Conservation (phyloP, 2,888 invertebrate genomes). For the Melieria crassipennis region DNA sequence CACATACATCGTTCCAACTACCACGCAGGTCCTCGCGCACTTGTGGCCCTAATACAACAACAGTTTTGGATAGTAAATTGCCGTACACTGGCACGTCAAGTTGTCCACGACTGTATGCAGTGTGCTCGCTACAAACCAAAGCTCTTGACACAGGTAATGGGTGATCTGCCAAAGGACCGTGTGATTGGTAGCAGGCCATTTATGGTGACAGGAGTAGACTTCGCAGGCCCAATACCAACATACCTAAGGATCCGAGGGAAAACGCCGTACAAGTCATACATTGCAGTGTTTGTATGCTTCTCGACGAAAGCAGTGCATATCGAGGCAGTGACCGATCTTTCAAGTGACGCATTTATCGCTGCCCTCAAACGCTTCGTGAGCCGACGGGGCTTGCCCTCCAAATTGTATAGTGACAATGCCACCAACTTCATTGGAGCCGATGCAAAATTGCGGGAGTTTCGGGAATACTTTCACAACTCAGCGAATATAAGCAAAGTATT, state of each 20-base stretch:
- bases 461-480: constrained; percentile 3
- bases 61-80: constrained; percentile 13
- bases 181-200: constrained; percentile 16
- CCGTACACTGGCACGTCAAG: neutral
- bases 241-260: constrained; percentile 32
- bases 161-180: constrained; percentile 29
- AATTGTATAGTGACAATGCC: constrained; percentile 30
- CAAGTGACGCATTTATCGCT: constrained; percentile 20
- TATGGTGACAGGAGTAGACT: constrained; percentile 21
- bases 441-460: constrained; percentile 25
- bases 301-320: constrained; percentile 35
- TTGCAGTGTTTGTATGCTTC: constrained; percentile 29
- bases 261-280: constrained; percentile 21
- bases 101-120: constrained; percentile 15
- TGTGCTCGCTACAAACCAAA: constrained; percentile 30
- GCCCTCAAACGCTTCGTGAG: constrained; percentile 36
- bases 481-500: neutral
- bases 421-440: constrained; percentile 25
- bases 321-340: constrained; percentile 17
- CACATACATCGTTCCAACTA: constrained; percentile 19
- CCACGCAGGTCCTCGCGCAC: constrained; percentile 31
- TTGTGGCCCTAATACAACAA: constrained; percentile 14
- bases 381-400: constrained; percentile 23
- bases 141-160: constrained; percentile 30
- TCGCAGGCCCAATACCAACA: constrained; percentile 22